These are phyloP conservation scores for Lepisosteus oculatus DNA, from an alignment of 2,113 vertebrate species.

Conservation along the genomic window DNA sequence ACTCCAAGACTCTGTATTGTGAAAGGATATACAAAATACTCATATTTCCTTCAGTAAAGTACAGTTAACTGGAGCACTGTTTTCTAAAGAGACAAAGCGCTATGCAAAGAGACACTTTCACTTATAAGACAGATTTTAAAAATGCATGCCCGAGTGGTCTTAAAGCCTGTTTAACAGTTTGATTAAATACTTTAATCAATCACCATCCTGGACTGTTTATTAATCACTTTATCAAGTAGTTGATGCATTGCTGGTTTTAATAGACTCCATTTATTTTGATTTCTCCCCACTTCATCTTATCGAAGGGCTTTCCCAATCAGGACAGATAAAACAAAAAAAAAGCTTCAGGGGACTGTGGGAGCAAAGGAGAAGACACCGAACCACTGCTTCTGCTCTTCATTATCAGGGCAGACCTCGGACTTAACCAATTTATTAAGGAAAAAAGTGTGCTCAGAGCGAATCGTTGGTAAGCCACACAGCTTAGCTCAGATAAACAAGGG, in stretches of 20 bases:
- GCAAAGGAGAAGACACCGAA: conserved; percentile 63
- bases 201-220: conserved; percentile 94
- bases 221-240: conserved; percentile 99
- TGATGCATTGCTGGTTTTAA: conserved; percentile 99
- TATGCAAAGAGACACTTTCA: conserved; percentile 29
- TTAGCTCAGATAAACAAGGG: conserved; percentile 93
- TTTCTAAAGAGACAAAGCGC: not conserved
- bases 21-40: too few relatives aligned
- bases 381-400: conserved; percentile 76
- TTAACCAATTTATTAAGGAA: conserved; percentile 93
- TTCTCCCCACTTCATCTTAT: conserved; percentile 96
- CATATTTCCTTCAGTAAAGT: too few relatives aligned
- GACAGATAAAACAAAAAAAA: conserved; percentile 80
- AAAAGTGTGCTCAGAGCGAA: conserved; percentile 72
- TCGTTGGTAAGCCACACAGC: conserved; percentile 82
- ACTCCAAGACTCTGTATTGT: too few relatives aligned
- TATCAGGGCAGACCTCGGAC: conserved; percentile 78
- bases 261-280: conserved; percentile 99
- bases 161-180: conserved; percentile 89
- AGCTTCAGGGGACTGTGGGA: conserved; percentile 50
- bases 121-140: conserved; percentile 69
- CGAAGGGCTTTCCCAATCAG: conserved; percentile 88
- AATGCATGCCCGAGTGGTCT: conserved; percentile 82
- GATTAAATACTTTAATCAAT: conserved; percentile 99
- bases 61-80: too few relatives aligned